These are phyloP conservation scores for Drosophila biarmipes DNA, from an alignment of 1,140 invertebrate species.

Conservation along the genomic window DNA sequence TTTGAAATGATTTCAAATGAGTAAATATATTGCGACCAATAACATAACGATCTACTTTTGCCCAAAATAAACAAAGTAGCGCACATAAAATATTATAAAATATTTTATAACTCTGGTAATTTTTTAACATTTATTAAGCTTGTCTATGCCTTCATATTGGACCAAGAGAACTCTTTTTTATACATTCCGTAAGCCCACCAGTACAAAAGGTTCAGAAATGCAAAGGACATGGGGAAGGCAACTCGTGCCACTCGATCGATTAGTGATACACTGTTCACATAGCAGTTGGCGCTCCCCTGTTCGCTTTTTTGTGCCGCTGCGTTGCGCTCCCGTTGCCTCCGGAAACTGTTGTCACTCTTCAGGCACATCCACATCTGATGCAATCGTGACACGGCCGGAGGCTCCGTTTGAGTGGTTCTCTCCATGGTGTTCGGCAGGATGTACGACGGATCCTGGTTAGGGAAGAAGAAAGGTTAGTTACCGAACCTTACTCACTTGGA, in stretches of 20 bases:
- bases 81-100: not conserved
- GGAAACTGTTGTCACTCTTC: slow-evolving; percentile 91
- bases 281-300: slow-evolving; percentile 84
- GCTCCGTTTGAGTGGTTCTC: slow-evolving; percentile 92
- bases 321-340: slow-evolving; percentile 90
- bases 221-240: slow-evolving; percentile 94
- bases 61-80: not conserved
- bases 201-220: slow-evolving; percentile 93
- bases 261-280: slow-evolving; percentile 94
- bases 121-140: not conserved
- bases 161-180: slow-evolving; percentile 81
- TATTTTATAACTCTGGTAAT: too few relatives aligned
- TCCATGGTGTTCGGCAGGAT: slow-evolving; percentile 88
- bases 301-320: slow-evolving; percentile 86
- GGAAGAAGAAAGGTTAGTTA: not conserved
- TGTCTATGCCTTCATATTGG: slow-evolving; percentile 59
- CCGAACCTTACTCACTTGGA: too few relatives aligned
- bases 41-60: too few relatives aligned
- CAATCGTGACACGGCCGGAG: slow-evolving; percentile 88
- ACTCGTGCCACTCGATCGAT: slow-evolving; percentile 94
- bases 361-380: slow-evolving; percentile 92
- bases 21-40: too few relatives aligned
- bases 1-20: too few relatives aligned
- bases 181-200: slow-evolving; percentile 88
- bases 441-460: slow-evolving; percentile 84